A percentile compares a stretch with the other conserved stretches of the same genome.
Evolutionary conservation across 2,113 vertebrate species (phyloP).

Genomic region (Melanerpes formicivorus): DNA sequence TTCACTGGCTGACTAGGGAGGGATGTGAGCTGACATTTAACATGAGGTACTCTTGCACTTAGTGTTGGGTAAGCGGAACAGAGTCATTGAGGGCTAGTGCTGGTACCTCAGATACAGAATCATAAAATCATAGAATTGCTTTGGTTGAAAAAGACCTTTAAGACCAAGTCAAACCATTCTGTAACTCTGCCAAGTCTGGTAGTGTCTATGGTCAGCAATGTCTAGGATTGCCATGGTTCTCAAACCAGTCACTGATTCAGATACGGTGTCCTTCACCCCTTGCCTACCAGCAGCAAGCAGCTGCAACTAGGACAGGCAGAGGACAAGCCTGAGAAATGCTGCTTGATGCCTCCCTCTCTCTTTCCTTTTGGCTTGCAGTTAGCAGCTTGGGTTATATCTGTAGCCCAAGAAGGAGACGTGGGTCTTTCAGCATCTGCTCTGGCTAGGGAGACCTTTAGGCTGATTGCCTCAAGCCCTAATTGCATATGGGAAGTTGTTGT

Average conservation of each 20-base stretch:
- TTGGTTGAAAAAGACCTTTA: too few relatives aligned
- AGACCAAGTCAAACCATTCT: too few relatives aligned
- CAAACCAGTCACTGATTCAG: not conserved
- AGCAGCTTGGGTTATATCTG: not conserved
- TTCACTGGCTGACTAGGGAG: not conserved
- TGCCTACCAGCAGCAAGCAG: not conserved
- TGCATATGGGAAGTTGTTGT: not conserved
- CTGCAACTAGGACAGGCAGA: not conserved
- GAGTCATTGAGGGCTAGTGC: not conserved
- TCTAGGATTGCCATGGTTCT: not conserved
- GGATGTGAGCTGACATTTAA: not conserved
- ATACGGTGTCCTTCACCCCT: not conserved
- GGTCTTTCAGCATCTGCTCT: not conserved
- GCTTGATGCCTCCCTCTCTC: not conserved
- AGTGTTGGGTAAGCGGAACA: not conserved
- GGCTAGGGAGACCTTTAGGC: not conserved
- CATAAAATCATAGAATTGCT: too few relatives aligned
- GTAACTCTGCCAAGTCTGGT: not conserved
- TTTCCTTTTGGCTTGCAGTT: not conserved
- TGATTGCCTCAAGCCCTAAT: not conserved
- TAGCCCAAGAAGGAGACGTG: not conserved
- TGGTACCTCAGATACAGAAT: not conserved
- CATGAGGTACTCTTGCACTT: fast-evolving
- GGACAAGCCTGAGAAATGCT: not conserved
- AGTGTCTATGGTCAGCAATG: too few relatives aligned